These are phyloP conservation scores for Trachelus troglodyta DNA, from an alignment of 2,888 invertebrate species.

Conservation along the genomic window DNA sequence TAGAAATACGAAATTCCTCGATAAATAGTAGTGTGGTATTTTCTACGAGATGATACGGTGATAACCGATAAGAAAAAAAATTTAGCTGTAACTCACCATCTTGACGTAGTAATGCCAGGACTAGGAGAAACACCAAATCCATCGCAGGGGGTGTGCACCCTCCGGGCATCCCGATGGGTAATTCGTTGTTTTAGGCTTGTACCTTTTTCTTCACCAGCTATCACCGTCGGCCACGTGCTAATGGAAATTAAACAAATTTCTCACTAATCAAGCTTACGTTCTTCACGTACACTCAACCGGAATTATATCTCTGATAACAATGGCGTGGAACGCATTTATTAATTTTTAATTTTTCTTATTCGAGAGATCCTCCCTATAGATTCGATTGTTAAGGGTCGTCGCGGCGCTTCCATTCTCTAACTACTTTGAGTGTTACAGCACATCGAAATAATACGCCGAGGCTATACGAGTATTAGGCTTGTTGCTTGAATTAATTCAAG, in stretches of 20 bases:
- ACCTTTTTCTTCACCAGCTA: not conserved
- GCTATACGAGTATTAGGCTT: not conserved
- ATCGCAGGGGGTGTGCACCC: slow-evolving; percentile 34
- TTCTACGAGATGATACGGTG: not conserved
- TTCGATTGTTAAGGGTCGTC: not conserved
- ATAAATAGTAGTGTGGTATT: not conserved
- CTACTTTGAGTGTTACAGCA: slow-evolving; percentile 9
- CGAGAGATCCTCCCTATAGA: not conserved
- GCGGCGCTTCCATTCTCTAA: slow-evolving; percentile 10
- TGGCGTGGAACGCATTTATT: not conserved
- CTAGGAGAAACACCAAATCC: slow-evolving; percentile 45
- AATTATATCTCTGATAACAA: not conserved
- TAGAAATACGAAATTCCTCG: too few species aligned
- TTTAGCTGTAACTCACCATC: slow-evolving; percentile 41
- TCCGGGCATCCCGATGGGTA: slow-evolving; percentile 7
- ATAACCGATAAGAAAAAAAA: not conserved
- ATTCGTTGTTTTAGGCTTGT: not conserved
- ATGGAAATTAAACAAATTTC: not conserved
- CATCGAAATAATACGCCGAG: not conserved
- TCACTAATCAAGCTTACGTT: not conserved
- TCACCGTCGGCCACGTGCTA: slow-evolving; percentile 4
- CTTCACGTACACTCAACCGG: not conserved
- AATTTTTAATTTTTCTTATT: not conserved
- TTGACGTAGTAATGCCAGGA: slow-evolving; percentile 44
- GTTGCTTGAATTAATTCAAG: not conserved